phyloP scores from a whole-genome alignment of 2,888 invertebrate genomes.

The Steinernema carpocapsae region DNA sequence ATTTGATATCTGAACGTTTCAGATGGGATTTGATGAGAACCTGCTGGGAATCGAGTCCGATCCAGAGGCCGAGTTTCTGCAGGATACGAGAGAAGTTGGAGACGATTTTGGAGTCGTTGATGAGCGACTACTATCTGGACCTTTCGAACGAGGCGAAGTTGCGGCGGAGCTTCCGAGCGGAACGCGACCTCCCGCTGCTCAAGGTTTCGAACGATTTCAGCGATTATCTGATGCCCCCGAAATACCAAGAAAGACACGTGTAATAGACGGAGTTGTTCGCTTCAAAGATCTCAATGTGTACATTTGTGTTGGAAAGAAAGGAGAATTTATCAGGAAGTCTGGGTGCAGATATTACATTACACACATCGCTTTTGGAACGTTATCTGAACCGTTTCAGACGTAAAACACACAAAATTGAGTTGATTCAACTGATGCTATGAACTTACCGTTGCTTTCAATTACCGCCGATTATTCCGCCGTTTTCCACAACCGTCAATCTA shows the following conservation, averaged over 20 bases:
- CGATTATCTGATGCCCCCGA: not conserved
- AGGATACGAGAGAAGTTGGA: not conserved
- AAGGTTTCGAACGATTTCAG: not conserved
- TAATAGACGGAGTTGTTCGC: not conserved
- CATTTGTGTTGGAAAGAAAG: not conserved
- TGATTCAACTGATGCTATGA: too few species aligned
- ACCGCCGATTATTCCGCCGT: too few species aligned
- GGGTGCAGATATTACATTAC: too few species aligned
- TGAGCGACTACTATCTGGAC: slow-evolving; percentile 12
- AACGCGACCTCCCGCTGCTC: slow-evolving; percentile 12
- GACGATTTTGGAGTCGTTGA: not conserved
- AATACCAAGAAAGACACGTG: not conserved
- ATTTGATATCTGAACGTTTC: not conserved
- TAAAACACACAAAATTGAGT: too few species aligned
- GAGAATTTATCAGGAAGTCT: not conserved
- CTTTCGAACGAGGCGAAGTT: not conserved
- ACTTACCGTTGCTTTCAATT: too few species aligned
- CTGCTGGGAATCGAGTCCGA: slow-evolving; percentile 18
- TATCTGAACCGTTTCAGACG: too few species aligned
- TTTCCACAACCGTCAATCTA: too few species aligned
- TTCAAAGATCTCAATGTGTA: slow-evolving; percentile 1
- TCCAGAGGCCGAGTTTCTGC: not conserved
- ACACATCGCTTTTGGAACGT: too few species aligned
- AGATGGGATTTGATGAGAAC: slow-evolving; percentile 22
- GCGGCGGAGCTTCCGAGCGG: not conserved